Conservation (phyloP, 1,140 invertebrate species). For the Sinonovacula constricta region DNA sequence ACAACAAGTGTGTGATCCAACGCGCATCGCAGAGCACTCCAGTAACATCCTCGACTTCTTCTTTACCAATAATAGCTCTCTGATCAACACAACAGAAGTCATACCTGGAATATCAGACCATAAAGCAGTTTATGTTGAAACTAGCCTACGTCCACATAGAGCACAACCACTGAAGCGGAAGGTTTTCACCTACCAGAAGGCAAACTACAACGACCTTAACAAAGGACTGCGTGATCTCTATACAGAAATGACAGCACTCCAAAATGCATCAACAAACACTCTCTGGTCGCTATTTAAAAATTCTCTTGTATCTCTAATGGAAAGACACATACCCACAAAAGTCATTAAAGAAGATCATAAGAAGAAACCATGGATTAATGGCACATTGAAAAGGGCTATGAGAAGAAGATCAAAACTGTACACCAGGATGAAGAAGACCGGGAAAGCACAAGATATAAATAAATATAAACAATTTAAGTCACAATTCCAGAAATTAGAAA, state of each 20-base stretch:
- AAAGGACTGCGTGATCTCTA: conserved; percentile 4
- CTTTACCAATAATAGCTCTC: background rate
- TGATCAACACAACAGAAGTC: conserved; percentile 19
- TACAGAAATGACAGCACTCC: conserved; percentile 4
- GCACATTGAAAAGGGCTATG: too few species aligned
- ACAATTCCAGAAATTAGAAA: too few species aligned
- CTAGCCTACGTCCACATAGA: too few species aligned
- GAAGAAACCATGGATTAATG: too few species aligned
- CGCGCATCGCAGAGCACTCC: background rate
- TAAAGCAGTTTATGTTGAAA: too few species aligned
- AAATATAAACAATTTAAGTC: too few species aligned
- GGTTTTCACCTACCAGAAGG: conserved; percentile 3
- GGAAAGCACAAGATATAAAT: too few species aligned
- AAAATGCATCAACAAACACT: background rate
- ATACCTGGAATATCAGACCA: too few species aligned
- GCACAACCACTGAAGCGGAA: conserved; percentile 4
- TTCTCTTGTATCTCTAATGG: background rate
- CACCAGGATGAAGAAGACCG: too few species aligned
- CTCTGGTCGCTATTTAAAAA: conserved; percentile 19
- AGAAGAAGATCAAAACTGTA: too few species aligned
- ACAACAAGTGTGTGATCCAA: conserved; percentile 16
- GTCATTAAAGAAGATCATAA: too few species aligned
- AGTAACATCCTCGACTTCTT: conserved; percentile 1
- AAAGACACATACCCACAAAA: too few species aligned
- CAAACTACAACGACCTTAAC: conserved; percentile 1